Percentiles rank a stretch among this genome's conserved stretches.
phyloP scores from a whole-genome alignment of 2,113 vertebrate species.

The Machaerirhynchus nigripectus region DNA sequence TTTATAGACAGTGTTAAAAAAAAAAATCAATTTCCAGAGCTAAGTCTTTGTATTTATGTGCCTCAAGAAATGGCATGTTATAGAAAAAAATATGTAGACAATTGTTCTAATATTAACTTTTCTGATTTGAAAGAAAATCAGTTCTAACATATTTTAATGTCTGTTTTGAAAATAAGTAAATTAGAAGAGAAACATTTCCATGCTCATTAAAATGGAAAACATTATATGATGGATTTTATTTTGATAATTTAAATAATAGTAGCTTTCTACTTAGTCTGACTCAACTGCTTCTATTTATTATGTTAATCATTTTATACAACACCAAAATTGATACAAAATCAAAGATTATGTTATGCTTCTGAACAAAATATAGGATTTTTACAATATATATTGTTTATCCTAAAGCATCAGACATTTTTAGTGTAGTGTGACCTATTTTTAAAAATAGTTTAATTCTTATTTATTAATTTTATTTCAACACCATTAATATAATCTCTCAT shows the following conservation, averaged over 20 bases:
- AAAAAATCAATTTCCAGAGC: neutral
- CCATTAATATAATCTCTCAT: neutral
- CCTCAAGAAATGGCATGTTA: neutral
- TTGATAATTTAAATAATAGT: neutral
- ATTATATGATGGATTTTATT: neutral
- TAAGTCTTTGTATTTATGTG: neutral
- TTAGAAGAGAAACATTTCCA: neutral
- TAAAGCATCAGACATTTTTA: constrained; percentile 29
- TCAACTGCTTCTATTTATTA: neutral
- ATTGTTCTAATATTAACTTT: neutral
- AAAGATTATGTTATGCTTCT: neutral
- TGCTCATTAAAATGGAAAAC: neutral
- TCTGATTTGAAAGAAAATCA: neutral
- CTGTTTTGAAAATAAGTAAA: neutral
- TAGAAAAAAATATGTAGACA: neutral
- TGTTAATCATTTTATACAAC: neutral
- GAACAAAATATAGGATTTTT: neutral
- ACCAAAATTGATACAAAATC: neutral
- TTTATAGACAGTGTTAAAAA: neutral
- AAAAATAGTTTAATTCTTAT: neutral
- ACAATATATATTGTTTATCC: neutral
- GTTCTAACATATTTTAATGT: neutral
- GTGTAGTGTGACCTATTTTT: neutral
- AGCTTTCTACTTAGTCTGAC: neutral
- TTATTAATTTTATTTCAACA: constrained; percentile 15